These are phyloP conservation scores for Disparrhopalites patrizii DNA, from an alignment of 2,888 invertebrate species.

Conservation along the genomic window DNA sequence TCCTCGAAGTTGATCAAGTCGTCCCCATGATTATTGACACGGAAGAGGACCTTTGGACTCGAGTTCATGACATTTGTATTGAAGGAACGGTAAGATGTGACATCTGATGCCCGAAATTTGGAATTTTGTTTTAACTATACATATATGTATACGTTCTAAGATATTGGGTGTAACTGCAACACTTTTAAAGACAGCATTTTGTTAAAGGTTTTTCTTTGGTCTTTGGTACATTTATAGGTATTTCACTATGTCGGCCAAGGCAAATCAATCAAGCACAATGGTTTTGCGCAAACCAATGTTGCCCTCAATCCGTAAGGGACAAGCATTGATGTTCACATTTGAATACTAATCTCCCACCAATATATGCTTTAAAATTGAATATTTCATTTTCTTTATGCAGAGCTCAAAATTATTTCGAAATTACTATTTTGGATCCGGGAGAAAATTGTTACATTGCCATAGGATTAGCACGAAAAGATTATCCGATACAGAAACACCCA, in stretches of 20 bases:
- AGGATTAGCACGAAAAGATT: conserved; percentile 57
- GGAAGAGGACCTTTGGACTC: conserved; percentile 50
- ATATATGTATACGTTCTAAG: no score
- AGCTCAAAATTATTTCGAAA: conserved; percentile 57
- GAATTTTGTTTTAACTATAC: no score
- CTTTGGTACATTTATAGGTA: conserved; percentile 50
- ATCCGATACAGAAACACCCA: conserved; percentile 56
- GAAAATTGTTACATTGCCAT: conserved; percentile 58
- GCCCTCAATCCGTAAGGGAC: conserved; percentile 52
- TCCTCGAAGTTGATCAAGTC: conserved; percentile 1
- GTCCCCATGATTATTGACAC: conserved; percentile 15
- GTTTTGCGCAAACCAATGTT: conserved; percentile 56
- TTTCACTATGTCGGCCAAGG: conserved; percentile 57
- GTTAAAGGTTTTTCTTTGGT: not conserved
- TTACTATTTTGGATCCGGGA: conserved; percentile 57
- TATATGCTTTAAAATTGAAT: not conserved
- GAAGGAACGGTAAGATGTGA: conserved; percentile 53
- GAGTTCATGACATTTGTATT: conserved; percentile 54
- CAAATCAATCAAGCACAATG: conserved; percentile 56
- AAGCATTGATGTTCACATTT: not conserved
- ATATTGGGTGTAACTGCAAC: no score
- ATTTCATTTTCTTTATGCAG: not conserved
- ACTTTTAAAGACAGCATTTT: no score
- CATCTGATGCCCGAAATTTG: no score
- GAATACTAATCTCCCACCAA: not conserved